A percentile compares a stretch with the other conserved stretches of the same genome.
Conservation (phyloP, 2,888 invertebrate genomes). For the Epinotia brunnichana region DNA sequence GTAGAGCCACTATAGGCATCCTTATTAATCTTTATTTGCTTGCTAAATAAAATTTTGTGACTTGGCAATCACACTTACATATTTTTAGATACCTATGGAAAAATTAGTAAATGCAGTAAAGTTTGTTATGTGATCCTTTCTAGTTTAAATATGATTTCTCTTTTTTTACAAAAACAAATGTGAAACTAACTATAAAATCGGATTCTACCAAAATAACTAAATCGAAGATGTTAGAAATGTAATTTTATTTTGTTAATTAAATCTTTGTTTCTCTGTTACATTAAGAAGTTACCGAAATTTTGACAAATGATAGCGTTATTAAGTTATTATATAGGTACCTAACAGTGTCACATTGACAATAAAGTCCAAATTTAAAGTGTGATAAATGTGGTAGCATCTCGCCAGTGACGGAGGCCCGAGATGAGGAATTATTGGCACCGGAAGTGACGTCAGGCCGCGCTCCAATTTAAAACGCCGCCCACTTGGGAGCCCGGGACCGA, state of each 20-base stretch:
- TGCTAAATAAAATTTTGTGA: too few relatives aligned
- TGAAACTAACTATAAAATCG: not conserved
- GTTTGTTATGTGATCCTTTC: too few relatives aligned
- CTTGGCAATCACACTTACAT: too few relatives aligned
- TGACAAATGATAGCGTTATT: not conserved
- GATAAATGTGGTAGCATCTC: conserved; percentile 74
- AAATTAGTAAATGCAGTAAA: too few relatives aligned
- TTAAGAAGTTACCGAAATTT: not conserved
- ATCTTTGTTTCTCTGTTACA: not conserved
- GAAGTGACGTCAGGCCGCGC: conserved; percentile 80
- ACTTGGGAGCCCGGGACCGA: conserved; percentile 17
- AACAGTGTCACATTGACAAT: conserved; percentile 60
- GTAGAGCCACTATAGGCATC: too few relatives aligned
- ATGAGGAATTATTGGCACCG: conserved; percentile 80
- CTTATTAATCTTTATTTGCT: too few relatives aligned
- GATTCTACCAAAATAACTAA: not conserved
- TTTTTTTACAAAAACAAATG: not conserved
- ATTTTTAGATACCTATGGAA: too few relatives aligned
- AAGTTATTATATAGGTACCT: too few relatives aligned
- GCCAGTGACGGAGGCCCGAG: conserved; percentile 74
- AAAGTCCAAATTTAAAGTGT: conserved; percentile 75
- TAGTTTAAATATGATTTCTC: not conserved
- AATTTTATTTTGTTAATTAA: not conserved
- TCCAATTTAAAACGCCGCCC: conserved; percentile 74
- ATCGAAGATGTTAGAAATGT: not conserved